phyloP scores from a whole-genome alignment of 2,113 vertebrate genomes.

The Leucoraja erinaceus region DNA sequence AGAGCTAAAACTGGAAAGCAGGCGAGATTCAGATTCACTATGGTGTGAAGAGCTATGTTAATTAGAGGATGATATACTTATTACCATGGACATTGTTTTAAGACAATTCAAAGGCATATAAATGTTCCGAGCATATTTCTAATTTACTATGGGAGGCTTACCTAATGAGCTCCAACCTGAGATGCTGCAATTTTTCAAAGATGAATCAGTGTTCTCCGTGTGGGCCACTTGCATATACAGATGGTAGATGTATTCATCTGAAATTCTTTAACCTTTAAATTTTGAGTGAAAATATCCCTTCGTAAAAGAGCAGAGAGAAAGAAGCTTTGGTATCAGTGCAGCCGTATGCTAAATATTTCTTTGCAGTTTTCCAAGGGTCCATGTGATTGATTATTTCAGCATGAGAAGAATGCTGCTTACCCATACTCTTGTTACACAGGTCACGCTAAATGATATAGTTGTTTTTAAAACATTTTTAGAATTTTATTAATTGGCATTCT shows the following conservation, averaged over 20 bases:
- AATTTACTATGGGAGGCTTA: neutral
- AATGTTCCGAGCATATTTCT: neutral
- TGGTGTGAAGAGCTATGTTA: neutral
- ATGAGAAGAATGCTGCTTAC: neutral
- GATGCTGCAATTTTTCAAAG: neutral
- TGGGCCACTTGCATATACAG: neutral
- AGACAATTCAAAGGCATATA: neutral
- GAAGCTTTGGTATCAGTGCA: neutral
- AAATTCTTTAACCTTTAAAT: slow-evolving; percentile 12
- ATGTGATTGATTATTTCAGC: neutral
- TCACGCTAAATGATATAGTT: neutral
- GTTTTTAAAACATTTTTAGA: neutral
- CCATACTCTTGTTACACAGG: neutral
- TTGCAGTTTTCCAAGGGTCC: neutral
- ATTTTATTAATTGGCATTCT: neutral
- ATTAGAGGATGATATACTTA: neutral
- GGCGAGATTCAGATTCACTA: neutral
- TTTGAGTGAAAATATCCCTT: neutral
- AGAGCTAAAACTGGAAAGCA: neutral
- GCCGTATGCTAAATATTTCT: neutral
- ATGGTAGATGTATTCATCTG: neutral
- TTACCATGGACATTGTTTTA: neutral
- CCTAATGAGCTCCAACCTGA: neutral
- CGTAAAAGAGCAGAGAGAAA: neutral
- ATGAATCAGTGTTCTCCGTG: neutral